A percentile compares a stretch with the other conserved stretches of the same genome.
Conservation (phyloP, 2,113 vertebrate species). For the Corythaixoides concolor region DNA sequence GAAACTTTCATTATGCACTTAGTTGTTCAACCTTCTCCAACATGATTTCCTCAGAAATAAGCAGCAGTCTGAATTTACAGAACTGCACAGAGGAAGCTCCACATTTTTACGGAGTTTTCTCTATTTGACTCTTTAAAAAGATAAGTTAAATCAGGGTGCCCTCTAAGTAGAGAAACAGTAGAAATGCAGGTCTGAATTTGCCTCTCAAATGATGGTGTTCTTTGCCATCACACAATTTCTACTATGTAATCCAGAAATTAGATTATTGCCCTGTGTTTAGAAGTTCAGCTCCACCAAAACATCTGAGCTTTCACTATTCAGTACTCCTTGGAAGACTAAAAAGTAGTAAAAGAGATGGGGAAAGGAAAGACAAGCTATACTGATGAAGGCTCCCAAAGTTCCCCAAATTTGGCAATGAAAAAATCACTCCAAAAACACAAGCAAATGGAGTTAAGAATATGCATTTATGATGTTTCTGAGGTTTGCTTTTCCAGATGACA, state of each 20-base stretch:
- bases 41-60: background rate
- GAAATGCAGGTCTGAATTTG: background rate
- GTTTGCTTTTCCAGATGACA: background rate
- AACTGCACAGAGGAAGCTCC: background rate
- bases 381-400: background rate
- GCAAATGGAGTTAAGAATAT: background rate
- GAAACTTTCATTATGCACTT: background rate
- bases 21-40: background rate
- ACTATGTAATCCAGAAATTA: constrained; percentile 16
- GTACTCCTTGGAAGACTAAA: background rate
- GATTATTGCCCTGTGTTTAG: background rate
- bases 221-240: background rate
- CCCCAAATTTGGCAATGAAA: background rate
- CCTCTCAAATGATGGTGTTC: background rate
- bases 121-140: background rate
- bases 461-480: background rate
- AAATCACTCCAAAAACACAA: background rate
- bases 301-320: background rate
- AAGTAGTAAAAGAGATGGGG: background rate
- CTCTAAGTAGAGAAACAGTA: background rate
- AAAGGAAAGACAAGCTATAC: background rate
- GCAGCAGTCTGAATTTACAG: background rate
- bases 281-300: background rate
- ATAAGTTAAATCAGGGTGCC: background rate
- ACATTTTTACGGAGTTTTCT: background rate